Evolutionary conservation across 30 jellyfish, hydroid and myxozoan species (phyloP), one percentile per base, ranked within the genome.

Genomic region (Nemopilema nomurai): DNA sequence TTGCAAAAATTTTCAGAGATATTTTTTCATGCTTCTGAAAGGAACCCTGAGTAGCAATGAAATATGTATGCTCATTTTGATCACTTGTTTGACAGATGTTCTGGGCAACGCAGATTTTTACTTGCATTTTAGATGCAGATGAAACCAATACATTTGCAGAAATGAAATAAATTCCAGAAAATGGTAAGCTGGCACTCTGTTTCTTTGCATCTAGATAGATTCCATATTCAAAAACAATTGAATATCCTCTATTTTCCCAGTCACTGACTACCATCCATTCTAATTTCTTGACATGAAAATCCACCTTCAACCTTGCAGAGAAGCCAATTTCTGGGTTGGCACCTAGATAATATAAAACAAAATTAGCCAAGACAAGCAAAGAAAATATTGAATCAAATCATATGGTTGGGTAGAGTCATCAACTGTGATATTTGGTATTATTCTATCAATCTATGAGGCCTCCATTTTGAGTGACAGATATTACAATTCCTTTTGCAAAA

Each of bases 241-340:
- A 33, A 24, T 52, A 82, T 3, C 74, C 80, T 20, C 78, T 20
- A 32, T 49, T 72, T 8, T 70, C 78, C 91, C 91, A 82, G 77
- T 71, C 84, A 23, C 32, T 21, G 16, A 82, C 62, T 49, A 31
- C 70, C 4, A 78, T 82, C 84, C 65, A 51, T 16, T 1, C 25
- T 63, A 53, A 69, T 22, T 69, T 73, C 7, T 28, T 28, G 62
- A 82, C 78, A 8, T 23, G 21, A 31, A 82, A 24, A 50, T 82
- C 49, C 26, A 68, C 16, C n/a, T 52, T 82, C 69, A 70, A 77
- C n/a, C 77, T 70, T 53, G 84, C 78, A n/a, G 91, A 82, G 51
- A 82, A 70, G 18, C 91, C 91, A 28, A 82, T 82, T 32, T 53
- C 91, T 49, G 91, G 91, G 71, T 78, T 82, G 22, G 67, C 86